Evolutionary conservation across 2,888 invertebrate species (phyloP), one percentile per base, ranked within the genome.

Genomic region (Aquatica leii): DNA sequence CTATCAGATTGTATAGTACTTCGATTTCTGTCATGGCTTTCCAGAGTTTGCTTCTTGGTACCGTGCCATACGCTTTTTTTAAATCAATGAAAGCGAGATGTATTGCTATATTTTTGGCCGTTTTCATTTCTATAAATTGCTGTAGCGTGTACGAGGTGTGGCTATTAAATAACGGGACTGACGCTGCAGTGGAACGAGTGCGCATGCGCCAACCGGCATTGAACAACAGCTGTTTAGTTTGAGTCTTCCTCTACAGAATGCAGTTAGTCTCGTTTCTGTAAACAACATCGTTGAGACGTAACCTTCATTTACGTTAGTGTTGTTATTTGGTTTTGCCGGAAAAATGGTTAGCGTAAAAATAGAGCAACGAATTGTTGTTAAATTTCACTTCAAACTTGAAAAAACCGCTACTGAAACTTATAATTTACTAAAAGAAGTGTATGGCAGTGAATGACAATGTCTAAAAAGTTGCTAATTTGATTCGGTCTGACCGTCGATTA

Each of bases 401-500:
- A 37, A 35, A 52, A 52, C 37, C 52, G 9, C 17, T 35, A 52
- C 17, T 35, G 37, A 52, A n/a, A 52, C 52, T 37, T 37, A 37
- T 9, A 9, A 17, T 37, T 37, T 37, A 37, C 14, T 34, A 14
- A 52, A 52, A 20, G 52, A 56, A 14, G 34, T 43, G 18, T 56
- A 24, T 24, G 24, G 24, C 24, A 4, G 24, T 4, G 24, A 24
- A 24, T 24, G 66, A 53, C 63, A 60, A 68, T 66, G 40, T 68
- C 58, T n/a, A 66, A 62, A 8, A 68, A 66, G 48, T 65, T 58
- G 14, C 59, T 17, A 51, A 58, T 66, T 51, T 67, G 58, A 40
- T 58, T 50, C 57, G 41, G 55, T 66, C 49, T 12, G 51, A 63
- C 63, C 63, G 59, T 46, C 61, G 18, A 9, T 56, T 58, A 52